Base-by-base conservation (phyloP, 2,113 vertebrate genomes). In the Esox niger region DNA sequence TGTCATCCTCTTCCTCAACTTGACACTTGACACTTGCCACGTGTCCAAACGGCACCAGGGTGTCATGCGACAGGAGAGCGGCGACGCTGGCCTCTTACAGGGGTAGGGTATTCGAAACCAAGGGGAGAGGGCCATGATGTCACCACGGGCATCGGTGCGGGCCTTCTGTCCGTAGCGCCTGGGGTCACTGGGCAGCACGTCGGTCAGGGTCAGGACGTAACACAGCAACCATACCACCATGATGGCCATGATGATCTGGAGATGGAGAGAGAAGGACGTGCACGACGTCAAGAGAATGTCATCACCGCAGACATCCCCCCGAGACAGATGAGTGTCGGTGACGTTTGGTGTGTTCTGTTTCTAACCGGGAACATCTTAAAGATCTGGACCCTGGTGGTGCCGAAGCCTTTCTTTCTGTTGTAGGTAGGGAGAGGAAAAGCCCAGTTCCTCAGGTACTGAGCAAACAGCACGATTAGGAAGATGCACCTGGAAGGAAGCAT, bases 321-420 rank as follows among this genome's bases (percentile, higher is more conserved):
- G 13, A 17, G 13, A 43, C 13, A 17, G 17, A 17, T 43, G 13
- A 1, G 38, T 43, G 38, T n/a, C n/a, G n/a, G n/a, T n/a, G n/a
- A n/a, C n/a, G n/a, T n/a, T n/a, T n/a, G n/a, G n/a, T n/a, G 15
- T 66, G n/a, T 13, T 27, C 32, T 57, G 15, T 8, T 10, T 61
- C 86, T 90, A 91, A 98, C 97, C 10, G 97, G 97, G 87, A 99
- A 98, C 95, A 98, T 93, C 86, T 95, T 98, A 93, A 99, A 99
- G 80, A 98, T 89, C 84, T 98, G 94, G 69, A 98, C 6, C 9
- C 87, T 92, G 65, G 91, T 82, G 63, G 88, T 69, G 21, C 83
- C 88, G n/a, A 95, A 88, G 23, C 97, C 96, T 46, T 77, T 89
- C 71, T 91, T 88, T 47, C 86, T 82, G 60, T 84, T 91, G 81